Base-by-base conservation (phyloP, 2,888 invertebrate genomes). In the Ornithoptera priamus region DNA sequence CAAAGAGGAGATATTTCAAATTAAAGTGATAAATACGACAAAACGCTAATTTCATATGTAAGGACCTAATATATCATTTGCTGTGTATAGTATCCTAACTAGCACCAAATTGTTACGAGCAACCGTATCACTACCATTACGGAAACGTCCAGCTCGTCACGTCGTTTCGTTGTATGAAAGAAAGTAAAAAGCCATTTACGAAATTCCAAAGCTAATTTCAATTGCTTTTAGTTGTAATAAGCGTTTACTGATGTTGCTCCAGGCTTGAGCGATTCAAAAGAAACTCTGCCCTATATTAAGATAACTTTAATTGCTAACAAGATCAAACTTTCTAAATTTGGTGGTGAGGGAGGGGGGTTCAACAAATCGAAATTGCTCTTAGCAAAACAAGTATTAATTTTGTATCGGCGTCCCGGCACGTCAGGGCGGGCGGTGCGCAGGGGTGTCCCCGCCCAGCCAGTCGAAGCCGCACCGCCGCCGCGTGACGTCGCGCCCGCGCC, bases 371-470 rank as follows among this genome's bases (percentile, higher is more conserved):
- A 91, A 90, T 90, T 88, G 89, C 88, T 91, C 90, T 90, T 89
- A 88, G 88, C 87, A 89, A 91, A 91, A 91, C 89, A 91, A 91
- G 92, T 92, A 92, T 92, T 92, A 92, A 92, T 91, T 90, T 90
- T 90, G 90, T 90, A 90, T 91, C 89, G 89, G 86, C 82, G 84
- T 86, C 83, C 80, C 80, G 80, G 80, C 73, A 73, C 72, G 77
- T 78, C 74, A 75, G 81, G 78, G 81, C 77, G 80, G 82, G 79
- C 80, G 80, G 88, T 87, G 87, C 87, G 72, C 76, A 76, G 78
- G 80, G 89, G 88, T 89, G 85, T 87, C 89, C 87, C 82, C 76
- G 81, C 78, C 87, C 90, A 91, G 90, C 82, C 78, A 80, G 77
- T 79, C 80, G 86, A 89, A 83, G 90, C 81, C 79, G 78, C 78